Evolutionary conservation across 1,140 invertebrate species (phyloP).

Genomic region (Trinorchestia longiramus): DNA sequence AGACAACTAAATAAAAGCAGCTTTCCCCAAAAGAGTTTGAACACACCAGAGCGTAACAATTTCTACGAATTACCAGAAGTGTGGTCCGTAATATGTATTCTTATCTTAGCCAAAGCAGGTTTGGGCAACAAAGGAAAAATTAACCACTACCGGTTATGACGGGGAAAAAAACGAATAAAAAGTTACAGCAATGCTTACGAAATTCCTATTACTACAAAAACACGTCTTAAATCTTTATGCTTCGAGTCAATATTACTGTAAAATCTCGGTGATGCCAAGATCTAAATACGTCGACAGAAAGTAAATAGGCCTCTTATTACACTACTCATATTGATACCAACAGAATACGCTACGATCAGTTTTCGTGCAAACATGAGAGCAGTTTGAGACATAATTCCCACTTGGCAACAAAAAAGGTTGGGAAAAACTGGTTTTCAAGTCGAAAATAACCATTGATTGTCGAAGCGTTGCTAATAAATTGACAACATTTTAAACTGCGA

Average conservation of each 20-base stretch:
- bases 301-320: neutral
- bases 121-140: neutral
- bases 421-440: neutral
- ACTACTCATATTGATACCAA: neutral
- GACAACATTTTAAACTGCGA: neutral
- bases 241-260: neutral
- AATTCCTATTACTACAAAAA: too few relatives aligned
- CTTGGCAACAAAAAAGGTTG: neutral
- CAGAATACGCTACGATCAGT: neutral
- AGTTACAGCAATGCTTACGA: too few relatives aligned
- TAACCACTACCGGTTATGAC: neutral
- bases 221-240: neutral
- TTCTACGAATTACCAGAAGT: neutral
- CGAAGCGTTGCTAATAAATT: too few relatives aligned
- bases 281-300: neutral
- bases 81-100: neutral
- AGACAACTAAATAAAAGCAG: too few relatives aligned
- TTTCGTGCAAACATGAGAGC: neutral
- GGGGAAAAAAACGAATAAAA: too few relatives aligned
- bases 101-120: neutral
- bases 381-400: neutral
- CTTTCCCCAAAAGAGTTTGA: neutral
- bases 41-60: neutral
- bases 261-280: neutral
- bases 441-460: too few relatives aligned